A percentile compares a stretch with the other conserved stretches of the same genome.
These are phyloP conservation scores for Telmatochromis brichardi DNA, from an alignment of 2,113 vertebrate species.

Conservation along the genomic window DNA sequence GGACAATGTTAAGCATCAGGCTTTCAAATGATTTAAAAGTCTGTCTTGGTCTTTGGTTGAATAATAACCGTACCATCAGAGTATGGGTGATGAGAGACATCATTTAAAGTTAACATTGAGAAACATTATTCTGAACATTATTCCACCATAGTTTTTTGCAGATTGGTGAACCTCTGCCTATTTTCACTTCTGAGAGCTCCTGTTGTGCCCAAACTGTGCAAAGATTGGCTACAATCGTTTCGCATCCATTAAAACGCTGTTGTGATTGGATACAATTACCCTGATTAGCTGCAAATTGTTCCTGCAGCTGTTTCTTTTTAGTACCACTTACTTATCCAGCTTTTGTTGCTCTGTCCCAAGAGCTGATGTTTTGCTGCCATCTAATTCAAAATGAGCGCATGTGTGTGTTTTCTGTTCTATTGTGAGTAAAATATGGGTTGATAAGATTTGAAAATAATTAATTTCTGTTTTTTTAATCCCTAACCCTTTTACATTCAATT, in stretches of 20 bases:
- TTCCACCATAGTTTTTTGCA: not conserved
- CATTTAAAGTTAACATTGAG: not conserved
- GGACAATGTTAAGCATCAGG: accelerated
- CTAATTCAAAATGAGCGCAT: not conserved
- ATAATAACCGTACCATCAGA: not conserved
- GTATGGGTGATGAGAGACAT: not conserved
- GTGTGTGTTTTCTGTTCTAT: not conserved
- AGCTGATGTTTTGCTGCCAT: not conserved
- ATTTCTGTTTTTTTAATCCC: not conserved
- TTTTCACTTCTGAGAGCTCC: not conserved
- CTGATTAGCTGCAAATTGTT: not conserved
- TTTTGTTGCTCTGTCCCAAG: not conserved
- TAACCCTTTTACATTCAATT: not conserved
- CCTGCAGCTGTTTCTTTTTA: not conserved
- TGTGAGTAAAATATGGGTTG: not conserved
- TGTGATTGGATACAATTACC: not conserved
- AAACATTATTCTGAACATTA: not conserved
- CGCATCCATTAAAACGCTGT: not conserved
- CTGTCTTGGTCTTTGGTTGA: not conserved
- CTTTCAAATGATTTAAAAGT: not conserved
- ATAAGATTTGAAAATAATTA: not conserved
- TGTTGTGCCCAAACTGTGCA: not conserved
- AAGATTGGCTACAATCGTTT: not conserved
- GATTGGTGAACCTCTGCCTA: not conserved
- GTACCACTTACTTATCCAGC: not conserved